These are phyloP conservation scores for Ericerus pela DNA, from an alignment of 1,140 invertebrate species.

Conservation along the genomic window DNA sequence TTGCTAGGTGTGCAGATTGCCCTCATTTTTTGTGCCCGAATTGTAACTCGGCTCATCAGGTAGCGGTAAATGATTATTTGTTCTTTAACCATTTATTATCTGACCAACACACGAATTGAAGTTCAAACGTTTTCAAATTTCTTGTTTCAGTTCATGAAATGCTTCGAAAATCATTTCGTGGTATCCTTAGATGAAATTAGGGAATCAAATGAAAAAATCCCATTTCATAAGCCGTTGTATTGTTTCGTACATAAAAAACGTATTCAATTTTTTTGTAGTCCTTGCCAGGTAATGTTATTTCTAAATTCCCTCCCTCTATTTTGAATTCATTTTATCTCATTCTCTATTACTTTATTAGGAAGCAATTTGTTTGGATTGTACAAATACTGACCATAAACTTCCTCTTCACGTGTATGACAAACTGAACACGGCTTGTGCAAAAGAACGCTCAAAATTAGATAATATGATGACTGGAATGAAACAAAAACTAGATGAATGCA, in stretches of 20 bases:
- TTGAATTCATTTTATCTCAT: not conserved
- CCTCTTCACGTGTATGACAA: slow-evolving; percentile 64
- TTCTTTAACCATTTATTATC: too few relatives aligned
- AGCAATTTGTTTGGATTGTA: slow-evolving; percentile 66
- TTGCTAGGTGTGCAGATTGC: slow-evolving; percentile 82
- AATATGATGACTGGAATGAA: slow-evolving; percentile 54
- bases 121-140: too few relatives aligned
- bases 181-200: slow-evolving; percentile 73
- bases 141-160: slow-evolving; percentile 55
- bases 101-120: too few relatives aligned
- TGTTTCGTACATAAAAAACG: slow-evolving; percentile 60
- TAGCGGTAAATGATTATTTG: slow-evolving; percentile 16
- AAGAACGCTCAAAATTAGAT: slow-evolving; percentile 56
- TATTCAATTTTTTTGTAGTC: slow-evolving; percentile 65
- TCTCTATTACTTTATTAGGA: slow-evolving; percentile 27
- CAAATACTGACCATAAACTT: slow-evolving; percentile 59
- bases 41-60: slow-evolving; percentile 82
- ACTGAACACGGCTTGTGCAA: slow-evolving; percentile 53
- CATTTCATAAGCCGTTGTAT: slow-evolving; percentile 67
- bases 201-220: slow-evolving; percentile 50
- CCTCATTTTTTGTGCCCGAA: slow-evolving; percentile 83
- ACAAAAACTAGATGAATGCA: slow-evolving; percentile 54
- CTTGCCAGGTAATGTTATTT: slow-evolving; percentile 46
- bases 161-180: slow-evolving; percentile 83
- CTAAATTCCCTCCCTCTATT: not conserved